A percentile compares a stretch with the other conserved stretches of the same genome.
These are phyloP conservation scores for Synodontis membranacea DNA, from an alignment of 2,113 vertebrate genomes.

Conservation along the genomic window DNA sequence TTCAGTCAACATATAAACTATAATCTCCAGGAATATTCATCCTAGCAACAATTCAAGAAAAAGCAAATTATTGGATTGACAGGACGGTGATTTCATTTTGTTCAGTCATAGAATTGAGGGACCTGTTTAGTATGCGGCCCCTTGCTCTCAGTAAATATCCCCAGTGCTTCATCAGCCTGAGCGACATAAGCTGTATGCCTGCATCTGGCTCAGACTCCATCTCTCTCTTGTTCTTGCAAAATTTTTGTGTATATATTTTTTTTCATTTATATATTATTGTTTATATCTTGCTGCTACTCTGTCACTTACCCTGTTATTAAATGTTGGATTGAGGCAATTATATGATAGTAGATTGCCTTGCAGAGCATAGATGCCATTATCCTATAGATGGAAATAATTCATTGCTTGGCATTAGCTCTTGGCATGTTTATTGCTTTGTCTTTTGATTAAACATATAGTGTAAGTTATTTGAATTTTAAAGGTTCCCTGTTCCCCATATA, in stretches of 20 bases:
- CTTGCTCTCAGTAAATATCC: conserved; percentile 55
- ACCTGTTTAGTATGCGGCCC: conserved; percentile 56
- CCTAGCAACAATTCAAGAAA: conserved; percentile 51
- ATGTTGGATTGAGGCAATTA: conserved; percentile 24
- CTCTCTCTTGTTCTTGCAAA: not conserved
- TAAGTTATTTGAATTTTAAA: not conserved
- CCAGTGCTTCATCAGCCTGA: conserved; percentile 49
- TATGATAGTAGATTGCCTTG: not conserved
- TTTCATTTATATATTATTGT: not conserved
- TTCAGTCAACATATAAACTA: conserved; percentile 39
- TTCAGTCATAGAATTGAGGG: conserved; percentile 33
- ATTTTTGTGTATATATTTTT: too few species aligned
- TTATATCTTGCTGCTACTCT: not conserved
- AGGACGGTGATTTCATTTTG: conserved; percentile 44
- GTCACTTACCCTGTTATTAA: not conserved
- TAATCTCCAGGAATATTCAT: conserved; percentile 38
- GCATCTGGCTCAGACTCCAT: conserved; percentile 25
- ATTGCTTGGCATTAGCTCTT: not conserved
- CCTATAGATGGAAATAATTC: not conserved
- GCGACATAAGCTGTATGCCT: conserved; percentile 44
- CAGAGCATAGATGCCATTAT: not conserved
- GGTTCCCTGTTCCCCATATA: not conserved
- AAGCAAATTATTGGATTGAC: conserved; percentile 40
- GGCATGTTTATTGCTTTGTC: conserved; percentile 20
- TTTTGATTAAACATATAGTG: conserved; percentile 22